Evolutionary conservation across 92 coral and sea anemone species (phyloP), one percentile per base, ranked within the genome.

Genomic region (Parazoanthus atlanticus): DNA sequence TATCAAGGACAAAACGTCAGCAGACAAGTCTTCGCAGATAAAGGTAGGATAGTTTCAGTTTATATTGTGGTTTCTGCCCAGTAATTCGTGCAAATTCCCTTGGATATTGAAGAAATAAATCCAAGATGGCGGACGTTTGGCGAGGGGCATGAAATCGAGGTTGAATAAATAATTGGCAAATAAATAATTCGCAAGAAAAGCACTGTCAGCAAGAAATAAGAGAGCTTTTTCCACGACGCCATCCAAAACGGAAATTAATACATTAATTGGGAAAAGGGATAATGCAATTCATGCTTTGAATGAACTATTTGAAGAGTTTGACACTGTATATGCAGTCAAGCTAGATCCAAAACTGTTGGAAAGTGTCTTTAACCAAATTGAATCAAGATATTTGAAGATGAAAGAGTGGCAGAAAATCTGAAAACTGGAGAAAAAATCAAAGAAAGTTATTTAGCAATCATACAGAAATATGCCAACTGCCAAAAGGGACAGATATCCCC

Each of bases 261-360:
- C 88, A n/a, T 31, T 90, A 10, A 46, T n/a, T 29, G 93, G 49
- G 26, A 91, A 88, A 78, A 88, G 79, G 32, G 78, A 82, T 19
- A 52, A 1, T 15, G 58, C 58, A 12, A 80, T 91, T 43, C 11
- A 36, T 9, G 34, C 54, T 30, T 58, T 88, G 0, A 78, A 88
- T 54, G 91, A 91, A 88, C 25, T 91, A 12, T 88, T 91, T 47
- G 93, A 91, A 88, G 93, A 88, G 58, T 91, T 91, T 87, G 40
- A 88, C 41, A 17, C 73, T 46, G 83, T 91, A 41, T 34, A 78
- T 43, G 85, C 36, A 21, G 52, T 91, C 40, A 47, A 64, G 26
- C 40, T 74, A 43, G 89, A 88, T 74, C 69, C 80, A 82, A 80
- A 91, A 46, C 56, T 81, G 29, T 58, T 88, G 74, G 76, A 74